Conservation (phyloP, 2,113 vertebrate genomes). For the Phoenicopterus ruber region DNA sequence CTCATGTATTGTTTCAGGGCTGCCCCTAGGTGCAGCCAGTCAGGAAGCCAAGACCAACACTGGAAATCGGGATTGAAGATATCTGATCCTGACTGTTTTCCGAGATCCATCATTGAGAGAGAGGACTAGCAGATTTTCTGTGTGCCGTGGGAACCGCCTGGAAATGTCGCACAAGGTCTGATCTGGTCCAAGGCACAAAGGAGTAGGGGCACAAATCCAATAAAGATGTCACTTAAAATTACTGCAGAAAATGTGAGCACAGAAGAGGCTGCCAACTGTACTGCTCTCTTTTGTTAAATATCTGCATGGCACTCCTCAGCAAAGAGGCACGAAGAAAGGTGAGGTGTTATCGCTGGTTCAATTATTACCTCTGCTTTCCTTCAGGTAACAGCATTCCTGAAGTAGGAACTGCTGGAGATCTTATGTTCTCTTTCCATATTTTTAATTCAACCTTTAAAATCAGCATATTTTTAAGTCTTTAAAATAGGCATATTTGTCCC, state of each 20-base stretch:
- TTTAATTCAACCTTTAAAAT: neutral
- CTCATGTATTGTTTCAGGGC: slow-evolving; percentile 28
- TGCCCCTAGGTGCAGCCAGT: slow-evolving; percentile 12
- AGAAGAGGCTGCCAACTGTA: neutral
- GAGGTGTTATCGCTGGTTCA: neutral
- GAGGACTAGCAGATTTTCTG: neutral
- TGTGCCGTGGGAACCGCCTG: neutral
- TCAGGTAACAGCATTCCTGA: neutral
- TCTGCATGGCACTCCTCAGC: neutral
- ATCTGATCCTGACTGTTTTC: slow-evolving; percentile 1
- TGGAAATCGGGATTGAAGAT: slow-evolving; percentile 30
- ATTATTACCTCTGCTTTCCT: neutral
- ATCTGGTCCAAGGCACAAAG: neutral
- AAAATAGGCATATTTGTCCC: neutral
- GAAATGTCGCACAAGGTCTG: neutral
- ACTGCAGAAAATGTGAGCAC: neutral
- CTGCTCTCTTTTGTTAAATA: neutral
- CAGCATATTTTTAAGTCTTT: neutral
- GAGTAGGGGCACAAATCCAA: neutral
- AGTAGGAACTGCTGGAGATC: neutral
- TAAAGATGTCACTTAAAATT: neutral
- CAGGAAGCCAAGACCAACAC: slow-evolving; percentile 28
- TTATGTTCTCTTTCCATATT: neutral
- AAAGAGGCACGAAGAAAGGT: neutral
- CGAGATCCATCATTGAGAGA: neutral